Evolutionary conservation across 1,140 invertebrate genomes (phyloP).

Genomic region (Drosophila pachea): DNA sequence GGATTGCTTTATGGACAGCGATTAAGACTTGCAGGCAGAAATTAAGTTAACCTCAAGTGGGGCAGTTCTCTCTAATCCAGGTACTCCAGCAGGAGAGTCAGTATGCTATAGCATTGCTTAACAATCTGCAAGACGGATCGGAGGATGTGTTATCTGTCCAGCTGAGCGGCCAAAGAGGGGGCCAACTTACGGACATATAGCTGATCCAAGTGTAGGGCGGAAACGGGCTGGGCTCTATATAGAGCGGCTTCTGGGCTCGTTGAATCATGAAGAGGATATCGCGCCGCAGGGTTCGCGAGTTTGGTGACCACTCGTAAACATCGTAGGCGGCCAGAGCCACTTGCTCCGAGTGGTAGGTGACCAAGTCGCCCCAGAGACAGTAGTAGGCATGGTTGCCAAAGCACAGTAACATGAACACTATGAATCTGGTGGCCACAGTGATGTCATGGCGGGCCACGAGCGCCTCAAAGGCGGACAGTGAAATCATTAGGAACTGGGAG

Average conservation of each 20-base stretch:
- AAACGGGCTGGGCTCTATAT: constrained; percentile 33
- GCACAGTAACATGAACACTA: constrained; percentile 34
- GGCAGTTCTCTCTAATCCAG: constrained; percentile 33
- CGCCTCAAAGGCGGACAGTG: constrained; percentile 43
- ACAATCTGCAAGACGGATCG: constrained; percentile 33
- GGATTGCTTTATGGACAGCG: constrained; percentile 21
- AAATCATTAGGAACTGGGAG: constrained; percentile 38
- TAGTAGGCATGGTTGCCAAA: constrained; percentile 42
- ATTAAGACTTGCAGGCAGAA: constrained; percentile 16
- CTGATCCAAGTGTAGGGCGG: constrained; percentile 45
- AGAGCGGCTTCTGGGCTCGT: constrained; percentile 37
- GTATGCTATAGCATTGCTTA: constrained; percentile 55
- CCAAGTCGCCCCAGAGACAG: constrained; percentile 49
- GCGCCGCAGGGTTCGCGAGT: not conserved
- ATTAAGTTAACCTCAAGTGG: constrained; percentile 3
- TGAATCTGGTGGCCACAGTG: constrained; percentile 32
- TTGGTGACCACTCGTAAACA: constrained; percentile 34
- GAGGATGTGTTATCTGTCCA: too few relatives aligned
- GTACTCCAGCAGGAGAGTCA: constrained; percentile 48
- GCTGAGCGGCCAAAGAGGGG: too few relatives aligned
- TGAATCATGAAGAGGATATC: constrained; percentile 41
- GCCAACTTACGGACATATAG: constrained; percentile 45
- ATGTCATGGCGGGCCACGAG: constrained; percentile 35
- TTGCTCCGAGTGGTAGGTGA: constrained; percentile 35
- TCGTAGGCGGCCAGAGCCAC: constrained; percentile 48